Evolutionary conservation across 2,113 vertebrate genomes (phyloP).

Genomic region (Furnarius figulus): DNA sequence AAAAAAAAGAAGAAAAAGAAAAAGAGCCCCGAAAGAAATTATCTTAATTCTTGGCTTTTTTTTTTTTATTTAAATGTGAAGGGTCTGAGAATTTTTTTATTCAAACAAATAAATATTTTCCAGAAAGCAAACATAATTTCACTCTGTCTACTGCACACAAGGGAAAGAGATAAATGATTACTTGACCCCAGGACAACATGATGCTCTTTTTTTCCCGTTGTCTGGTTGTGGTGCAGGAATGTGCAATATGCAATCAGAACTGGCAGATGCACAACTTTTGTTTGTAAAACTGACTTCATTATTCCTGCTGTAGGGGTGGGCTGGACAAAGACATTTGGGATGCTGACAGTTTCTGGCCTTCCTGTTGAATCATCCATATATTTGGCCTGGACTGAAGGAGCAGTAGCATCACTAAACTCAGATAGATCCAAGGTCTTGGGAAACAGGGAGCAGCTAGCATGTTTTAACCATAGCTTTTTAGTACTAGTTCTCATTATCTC

Average conservation of each 20-base stretch:
- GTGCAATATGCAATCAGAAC: conserved; percentile 11
- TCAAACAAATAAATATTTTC: conserved; percentile 16
- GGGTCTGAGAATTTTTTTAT: not conserved
- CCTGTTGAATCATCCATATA: conserved; percentile 18
- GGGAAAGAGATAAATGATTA: conserved; percentile 19
- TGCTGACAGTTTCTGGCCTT: conserved; percentile 27
- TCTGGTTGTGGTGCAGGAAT: conserved; percentile 41
- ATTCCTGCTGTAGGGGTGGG: conserved; percentile 42
- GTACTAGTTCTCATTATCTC: not conserved
- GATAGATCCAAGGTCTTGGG: not conserved
- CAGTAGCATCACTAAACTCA: not conserved
- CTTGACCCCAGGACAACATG: not conserved
- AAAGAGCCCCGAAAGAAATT: not conserved
- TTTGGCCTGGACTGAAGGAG: not conserved
- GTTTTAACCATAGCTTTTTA: not conserved
- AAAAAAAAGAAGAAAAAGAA: not conserved
- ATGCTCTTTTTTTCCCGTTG: not conserved
- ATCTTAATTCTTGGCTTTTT: not conserved
- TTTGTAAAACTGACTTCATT: conserved; percentile 57
- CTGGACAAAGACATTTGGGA: not conserved
- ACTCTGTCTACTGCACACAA: not conserved
- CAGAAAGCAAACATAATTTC: not conserved
- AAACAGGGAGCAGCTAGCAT: not conserved
- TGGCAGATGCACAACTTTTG: conserved; percentile 49
- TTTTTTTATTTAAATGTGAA: conserved; percentile 4